These are phyloP conservation scores for Blennius ocellaris DNA, from an alignment of 2,113 vertebrate species.

Conservation along the genomic window DNA sequence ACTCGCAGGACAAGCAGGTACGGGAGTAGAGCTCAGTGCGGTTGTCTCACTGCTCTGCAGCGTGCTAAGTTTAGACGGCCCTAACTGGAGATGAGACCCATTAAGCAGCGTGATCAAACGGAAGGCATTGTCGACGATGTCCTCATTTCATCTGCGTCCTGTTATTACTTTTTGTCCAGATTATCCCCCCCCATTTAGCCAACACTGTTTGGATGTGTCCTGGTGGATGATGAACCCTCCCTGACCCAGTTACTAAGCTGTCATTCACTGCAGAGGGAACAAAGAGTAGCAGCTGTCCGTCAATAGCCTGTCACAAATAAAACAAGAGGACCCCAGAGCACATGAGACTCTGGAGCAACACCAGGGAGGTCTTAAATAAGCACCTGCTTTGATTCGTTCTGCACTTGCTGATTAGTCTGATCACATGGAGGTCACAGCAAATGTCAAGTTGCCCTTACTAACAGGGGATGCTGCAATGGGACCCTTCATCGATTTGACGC, in stretches of 20 bases:
- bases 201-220: constrained; percentile 19
- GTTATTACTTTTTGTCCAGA: constrained; percentile 24
- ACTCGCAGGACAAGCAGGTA: constrained; percentile 6
- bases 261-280: constrained; percentile 67
- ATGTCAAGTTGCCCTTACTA: constrained; percentile 13
- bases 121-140: background rate
- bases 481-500: background rate
- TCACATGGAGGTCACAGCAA: constrained; percentile 20
- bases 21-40: constrained; percentile 12
- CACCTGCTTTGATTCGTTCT: constrained; percentile 9
- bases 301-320: constrained; percentile 59
- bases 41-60: background rate
- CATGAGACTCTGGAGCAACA: constrained; percentile 23
- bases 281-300: constrained; percentile 77
- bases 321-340: constrained; percentile 21
- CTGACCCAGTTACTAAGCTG: constrained; percentile 78
- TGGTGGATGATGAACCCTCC: constrained; percentile 55
- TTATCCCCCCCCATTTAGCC: constrained; percentile 28
- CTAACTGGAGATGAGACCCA: constrained; percentile 5
- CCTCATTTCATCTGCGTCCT: constrained; percentile 31
- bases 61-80: constrained; percentile 7
- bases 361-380: constrained; percentile 23
- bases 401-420: background rate
- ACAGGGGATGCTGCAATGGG: background rate
- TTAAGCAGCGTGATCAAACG: background rate